Base-by-base conservation (phyloP, 1,140 invertebrate genomes). In the Samia ricini region DNA sequence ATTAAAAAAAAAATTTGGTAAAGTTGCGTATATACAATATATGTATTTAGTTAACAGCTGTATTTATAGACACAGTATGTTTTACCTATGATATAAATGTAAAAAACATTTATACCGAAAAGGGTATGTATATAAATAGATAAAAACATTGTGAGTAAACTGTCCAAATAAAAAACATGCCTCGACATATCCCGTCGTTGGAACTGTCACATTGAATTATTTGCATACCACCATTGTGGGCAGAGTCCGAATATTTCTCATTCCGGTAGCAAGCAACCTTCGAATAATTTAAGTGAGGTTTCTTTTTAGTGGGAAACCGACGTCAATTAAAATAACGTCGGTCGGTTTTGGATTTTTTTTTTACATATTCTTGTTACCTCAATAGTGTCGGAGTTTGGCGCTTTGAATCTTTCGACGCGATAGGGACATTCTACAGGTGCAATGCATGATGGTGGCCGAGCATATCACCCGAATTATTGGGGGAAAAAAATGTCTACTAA, bases 251-350 rank as follows among this genome's bases (percentile, higher is more conserved):
- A 83, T 80, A 75, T 69, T 77, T 77, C 73, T 58, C 69, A 81
- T 84, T 78, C 81, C 76, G 63, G 68, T 77, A 81, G 71, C 72
- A 74, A 81, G 71, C 72, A 74, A 68, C 60, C 72, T 72, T 75
- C 60, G 65, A 77, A 82, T 83, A 85, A 83, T 81, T 85, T 66
- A 79, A 42, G 33, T 42, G 33, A 42, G 33, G 33, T 76, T 72
- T 60, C 69, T 76, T 80, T 80, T 81, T 79, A 76, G 76, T 77
- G 69, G 73, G 64, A 62, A 56, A 62, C 74, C 74, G 68, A 64
- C 76, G 77, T 87, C 84, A 88, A 89, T 89, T 89, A 89, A 89
- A 89, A 86, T 83, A 82, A 75, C 79, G 75, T 76, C 63, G 71
- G 68, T 80, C 85, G 83, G 83, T 82, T 78, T 73, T 72, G 55